A percentile compares a stretch with the other conserved stretches of the same genome.
These are phyloP conservation scores for Cheirogaleus medius DNA, from an alignment of 2,113 vertebrate genomes.

Conservation along the genomic window DNA sequence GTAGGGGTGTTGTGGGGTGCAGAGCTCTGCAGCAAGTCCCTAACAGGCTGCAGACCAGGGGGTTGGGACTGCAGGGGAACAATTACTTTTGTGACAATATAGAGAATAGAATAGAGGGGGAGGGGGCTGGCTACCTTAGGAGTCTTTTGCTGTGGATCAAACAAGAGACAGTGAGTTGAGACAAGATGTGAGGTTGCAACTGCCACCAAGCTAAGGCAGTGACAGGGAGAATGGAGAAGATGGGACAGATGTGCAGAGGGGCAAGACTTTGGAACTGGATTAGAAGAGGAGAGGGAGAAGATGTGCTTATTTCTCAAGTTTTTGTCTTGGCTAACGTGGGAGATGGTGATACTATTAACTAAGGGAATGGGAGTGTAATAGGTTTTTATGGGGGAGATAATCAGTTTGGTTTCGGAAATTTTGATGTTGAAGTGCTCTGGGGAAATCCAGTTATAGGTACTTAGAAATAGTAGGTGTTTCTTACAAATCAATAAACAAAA, in stretches of 20 bases:
- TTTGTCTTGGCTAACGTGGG: background rate
- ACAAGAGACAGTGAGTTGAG: background rate
- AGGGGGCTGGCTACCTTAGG: background rate
- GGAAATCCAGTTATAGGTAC: slow-evolving; percentile 17
- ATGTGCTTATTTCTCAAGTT: background rate
- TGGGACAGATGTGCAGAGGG: background rate
- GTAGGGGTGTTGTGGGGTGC: no score
- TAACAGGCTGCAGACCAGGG: no score
- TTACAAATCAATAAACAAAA: slow-evolving; percentile 29
- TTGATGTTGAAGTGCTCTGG: background rate
- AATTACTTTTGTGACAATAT: background rate
- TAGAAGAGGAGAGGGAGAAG: background rate
- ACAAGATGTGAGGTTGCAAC: background rate
- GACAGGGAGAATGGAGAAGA: background rate
- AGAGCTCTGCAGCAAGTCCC: no score
- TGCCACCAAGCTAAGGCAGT: background rate
- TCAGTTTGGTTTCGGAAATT: slow-evolving; percentile 30
- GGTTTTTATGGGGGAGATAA: background rate
- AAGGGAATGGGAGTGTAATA: background rate
- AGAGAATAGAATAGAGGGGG: background rate
- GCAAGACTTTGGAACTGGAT: background rate
- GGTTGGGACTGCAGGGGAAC: no score
- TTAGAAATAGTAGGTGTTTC: background rate
- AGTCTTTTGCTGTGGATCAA: background rate
- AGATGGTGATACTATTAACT: background rate